Conservation (phyloP, 1,140 invertebrate genomes). For the Lanistes nyassanus region DNA sequence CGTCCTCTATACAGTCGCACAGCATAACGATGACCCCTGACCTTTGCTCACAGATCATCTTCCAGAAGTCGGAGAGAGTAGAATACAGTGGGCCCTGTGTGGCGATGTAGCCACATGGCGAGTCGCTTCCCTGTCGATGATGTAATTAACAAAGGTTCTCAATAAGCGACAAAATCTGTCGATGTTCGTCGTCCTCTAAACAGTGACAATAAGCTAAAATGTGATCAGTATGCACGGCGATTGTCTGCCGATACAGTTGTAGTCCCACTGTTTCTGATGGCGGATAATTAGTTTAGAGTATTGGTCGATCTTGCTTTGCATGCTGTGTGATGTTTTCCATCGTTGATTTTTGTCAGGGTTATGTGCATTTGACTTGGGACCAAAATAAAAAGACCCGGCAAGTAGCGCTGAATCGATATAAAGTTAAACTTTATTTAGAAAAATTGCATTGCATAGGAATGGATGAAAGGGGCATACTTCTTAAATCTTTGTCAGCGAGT, state of each 20-base stretch:
- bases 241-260: neutral
- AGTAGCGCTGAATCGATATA: too few species aligned
- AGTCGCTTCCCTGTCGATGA: slow-evolving; percentile 81
- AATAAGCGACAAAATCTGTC: neutral
- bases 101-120: slow-evolving; percentile 92
- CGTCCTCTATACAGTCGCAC: slow-evolving; percentile 86
- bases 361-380: too few species aligned
- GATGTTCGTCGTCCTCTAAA: neutral
- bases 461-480: too few species aligned
- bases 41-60: slow-evolving; percentile 97
- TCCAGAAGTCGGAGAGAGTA: slow-evolving; percentile 92
- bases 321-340: too few species aligned
- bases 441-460: too few species aligned
- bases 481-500: neutral
- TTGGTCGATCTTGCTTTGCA: neutral
- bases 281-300: neutral
- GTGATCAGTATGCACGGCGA: neutral
- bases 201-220: neutral
- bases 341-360: too few species aligned
- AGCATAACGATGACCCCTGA: slow-evolving; percentile 89
- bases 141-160: neutral
- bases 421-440: too few species aligned
- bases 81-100: slow-evolving; percentile 87
- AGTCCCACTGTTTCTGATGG: neutral
- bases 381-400: too few species aligned